A percentile compares a stretch with the other conserved stretches of the same genome.
These are phyloP conservation scores for Eulithis testata DNA, from an alignment of 2,888 invertebrate genomes.

Conservation along the genomic window DNA sequence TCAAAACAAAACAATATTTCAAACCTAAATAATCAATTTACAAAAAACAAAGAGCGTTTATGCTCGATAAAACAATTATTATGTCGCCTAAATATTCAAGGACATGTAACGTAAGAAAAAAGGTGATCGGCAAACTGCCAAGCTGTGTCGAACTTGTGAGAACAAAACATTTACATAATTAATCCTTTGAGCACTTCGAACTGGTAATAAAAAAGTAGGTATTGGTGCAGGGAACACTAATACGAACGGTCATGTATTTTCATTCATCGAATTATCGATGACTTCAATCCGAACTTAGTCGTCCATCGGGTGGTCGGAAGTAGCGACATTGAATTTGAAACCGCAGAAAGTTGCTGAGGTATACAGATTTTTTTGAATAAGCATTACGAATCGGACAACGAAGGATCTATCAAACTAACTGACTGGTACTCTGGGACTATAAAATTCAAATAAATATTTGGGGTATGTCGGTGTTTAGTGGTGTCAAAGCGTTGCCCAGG, in stretches of 20 bases:
- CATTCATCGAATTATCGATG: too few relatives aligned
- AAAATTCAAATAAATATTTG: conserved; percentile 3
- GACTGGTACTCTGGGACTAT: neutral
- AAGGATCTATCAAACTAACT: neutral
- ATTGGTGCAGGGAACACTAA: too few relatives aligned
- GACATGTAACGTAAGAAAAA: conserved; percentile 17
- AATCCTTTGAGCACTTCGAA: neutral
- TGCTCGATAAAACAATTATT: neutral
- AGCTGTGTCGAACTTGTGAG: neutral
- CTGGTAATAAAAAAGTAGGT: neutral
- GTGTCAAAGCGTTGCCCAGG: conserved; percentile 61
- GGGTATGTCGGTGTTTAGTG: conserved; percentile 57
- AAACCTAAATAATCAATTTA: conserved; percentile 4
- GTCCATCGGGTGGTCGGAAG: too few relatives aligned
- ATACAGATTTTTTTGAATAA: too few relatives aligned
- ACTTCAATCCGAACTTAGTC: too few relatives aligned
- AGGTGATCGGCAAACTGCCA: conserved; percentile 4
- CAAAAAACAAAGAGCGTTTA: conserved; percentile 11
- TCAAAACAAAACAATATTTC: conserved; percentile 10
- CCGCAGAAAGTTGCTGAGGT: too few relatives aligned
- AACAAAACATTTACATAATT: neutral
- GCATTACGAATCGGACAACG: too few relatives aligned
- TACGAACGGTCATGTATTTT: too few relatives aligned
- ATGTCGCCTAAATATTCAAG: conserved; percentile 11
- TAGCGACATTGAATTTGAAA: too few relatives aligned